Evolutionary conservation across 2,797 vertebrate genomes (phyloP).

Genomic region (Xyrichtys novacula): DNA sequence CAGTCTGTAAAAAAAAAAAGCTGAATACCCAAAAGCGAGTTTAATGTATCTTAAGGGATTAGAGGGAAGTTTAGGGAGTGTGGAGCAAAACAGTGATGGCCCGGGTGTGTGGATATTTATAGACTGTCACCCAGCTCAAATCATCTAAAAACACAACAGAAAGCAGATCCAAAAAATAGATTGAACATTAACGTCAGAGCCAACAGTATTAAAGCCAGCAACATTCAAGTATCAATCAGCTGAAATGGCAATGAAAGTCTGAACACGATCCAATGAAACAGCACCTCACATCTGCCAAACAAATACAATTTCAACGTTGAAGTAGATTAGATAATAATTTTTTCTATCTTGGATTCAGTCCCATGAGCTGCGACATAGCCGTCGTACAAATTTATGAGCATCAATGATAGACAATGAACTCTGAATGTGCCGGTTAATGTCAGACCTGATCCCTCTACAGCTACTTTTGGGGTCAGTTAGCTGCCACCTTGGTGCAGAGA

Average conservation of each 20-base stretch:
- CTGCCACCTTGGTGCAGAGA: conserved; percentile 37
- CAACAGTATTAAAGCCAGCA: conserved; percentile 57
- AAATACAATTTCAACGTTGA: conserved; percentile 51
- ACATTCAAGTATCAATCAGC: conserved; percentile 65
- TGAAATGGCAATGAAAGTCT: conserved; percentile 52
- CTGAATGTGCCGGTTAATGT: conserved; percentile 43
- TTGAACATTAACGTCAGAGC: conserved; percentile 43
- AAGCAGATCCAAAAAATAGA: conserved; percentile 41
- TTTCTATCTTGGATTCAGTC: conserved; percentile 43
- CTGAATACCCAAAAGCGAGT: conserved; percentile 31
- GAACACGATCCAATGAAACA: conserved; percentile 44
- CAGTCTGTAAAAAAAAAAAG: conserved; percentile 13
- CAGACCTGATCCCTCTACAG: conserved; percentile 41
- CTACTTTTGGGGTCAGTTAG: conserved; percentile 37
- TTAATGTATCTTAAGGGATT: conserved; percentile 38
- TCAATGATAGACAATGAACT: conserved; percentile 45
- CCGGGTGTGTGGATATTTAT: conserved; percentile 32
- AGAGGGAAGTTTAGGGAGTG: conserved; percentile 14
- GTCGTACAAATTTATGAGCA: conserved; percentile 29
- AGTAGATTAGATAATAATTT: conserved; percentile 48
- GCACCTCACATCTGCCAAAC: conserved; percentile 51
- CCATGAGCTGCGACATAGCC: conserved; percentile 27
- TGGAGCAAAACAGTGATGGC: conserved; percentile 17
- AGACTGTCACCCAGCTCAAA: conserved; percentile 28
- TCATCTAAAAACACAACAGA: conserved; percentile 43